Percentiles rank a stretch among this genome's conserved stretches.
Evolutionary conservation across 35 echinoderm and acorn worm genomes (phyloP).

Genomic region (Strongylocentrotus purpuratus): DNA sequence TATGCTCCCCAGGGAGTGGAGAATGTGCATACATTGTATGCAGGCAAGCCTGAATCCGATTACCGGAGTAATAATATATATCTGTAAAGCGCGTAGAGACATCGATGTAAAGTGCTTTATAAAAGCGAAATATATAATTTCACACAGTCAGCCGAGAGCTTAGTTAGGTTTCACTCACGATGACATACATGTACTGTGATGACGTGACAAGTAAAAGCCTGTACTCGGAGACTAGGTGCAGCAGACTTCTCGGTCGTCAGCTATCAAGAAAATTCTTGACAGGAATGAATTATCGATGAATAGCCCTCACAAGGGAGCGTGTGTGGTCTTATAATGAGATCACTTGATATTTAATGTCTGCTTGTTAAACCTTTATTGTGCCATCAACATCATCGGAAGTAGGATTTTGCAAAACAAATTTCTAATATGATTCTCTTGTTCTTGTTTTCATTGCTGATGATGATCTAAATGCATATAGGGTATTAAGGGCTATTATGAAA

Average conservation of each 20-base stretch:
- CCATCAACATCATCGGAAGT: background rate
- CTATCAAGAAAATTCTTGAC: background rate
- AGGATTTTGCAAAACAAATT: background rate
- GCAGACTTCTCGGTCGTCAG: background rate
- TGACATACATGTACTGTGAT: no score
- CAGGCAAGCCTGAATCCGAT: no score
- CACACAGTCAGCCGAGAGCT: no score
- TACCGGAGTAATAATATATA: no score
- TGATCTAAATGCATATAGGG: background rate
- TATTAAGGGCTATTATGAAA: background rate
- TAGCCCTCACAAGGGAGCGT: background rate
- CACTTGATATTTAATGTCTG: background rate
- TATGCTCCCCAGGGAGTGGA: no score
- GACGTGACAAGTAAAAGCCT: background rate
- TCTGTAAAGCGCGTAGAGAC: no score
- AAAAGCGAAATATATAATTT: no score
- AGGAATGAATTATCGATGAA: conserved; percentile 18
- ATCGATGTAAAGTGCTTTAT: no score
- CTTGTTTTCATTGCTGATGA: background rate
- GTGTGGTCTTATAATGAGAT: background rate
- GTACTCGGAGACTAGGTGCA: background rate
- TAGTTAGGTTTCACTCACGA: no score
- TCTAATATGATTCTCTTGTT: background rate
- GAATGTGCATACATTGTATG: no score
- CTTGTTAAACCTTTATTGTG: background rate